Percentiles rank a stretch among this genome's conserved stretches.
Conservation (phyloP, 2,113 vertebrate genomes). For the Gulo gulo region DNA sequence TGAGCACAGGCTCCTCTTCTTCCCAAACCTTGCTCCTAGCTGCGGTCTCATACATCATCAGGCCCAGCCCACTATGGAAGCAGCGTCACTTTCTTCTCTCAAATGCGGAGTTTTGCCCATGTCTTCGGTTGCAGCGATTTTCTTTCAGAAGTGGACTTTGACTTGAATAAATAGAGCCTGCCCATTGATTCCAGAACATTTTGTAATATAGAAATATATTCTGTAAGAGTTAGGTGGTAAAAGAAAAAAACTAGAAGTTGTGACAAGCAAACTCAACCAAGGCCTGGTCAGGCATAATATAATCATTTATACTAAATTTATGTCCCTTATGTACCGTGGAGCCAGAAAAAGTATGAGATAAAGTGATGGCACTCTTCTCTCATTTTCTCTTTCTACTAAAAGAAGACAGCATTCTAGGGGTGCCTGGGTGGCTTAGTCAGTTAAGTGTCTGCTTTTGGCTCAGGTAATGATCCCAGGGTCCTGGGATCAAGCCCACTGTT, state of each 20-base stretch:
- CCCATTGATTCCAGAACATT: slow-evolving; percentile 57
- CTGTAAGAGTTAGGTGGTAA: slow-evolving; percentile 64
- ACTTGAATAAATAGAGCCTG: slow-evolving; percentile 36
- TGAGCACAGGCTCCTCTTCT: neutral
- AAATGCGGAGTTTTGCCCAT: neutral
- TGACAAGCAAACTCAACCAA: slow-evolving; percentile 57
- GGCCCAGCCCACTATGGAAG: neutral
- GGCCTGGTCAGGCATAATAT: slow-evolving; percentile 38
- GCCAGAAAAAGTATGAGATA: slow-evolving; percentile 15
- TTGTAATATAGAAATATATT: slow-evolving; percentile 54
- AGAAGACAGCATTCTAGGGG: slow-evolving; percentile 9
- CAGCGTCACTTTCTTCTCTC: neutral
- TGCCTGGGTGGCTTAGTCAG: too few relatives aligned
- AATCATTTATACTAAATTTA: slow-evolving; percentile 60
- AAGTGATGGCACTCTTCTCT: neutral
- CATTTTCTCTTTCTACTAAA: slow-evolving; percentile 27
- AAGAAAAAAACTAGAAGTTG: slow-evolving; percentile 45
- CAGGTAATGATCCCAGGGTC: too few relatives aligned
- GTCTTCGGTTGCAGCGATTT: neutral
- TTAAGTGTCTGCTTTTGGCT: too few relatives aligned
- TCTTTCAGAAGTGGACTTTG: neutral
- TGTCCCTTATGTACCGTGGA: neutral
- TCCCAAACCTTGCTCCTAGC: neutral
- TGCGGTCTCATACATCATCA: neutral
- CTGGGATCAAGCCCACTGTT: neutral